Evolutionary conservation across 2,113 vertebrate genomes (phyloP).

Genomic region (Pseudonaja textilis): DNA sequence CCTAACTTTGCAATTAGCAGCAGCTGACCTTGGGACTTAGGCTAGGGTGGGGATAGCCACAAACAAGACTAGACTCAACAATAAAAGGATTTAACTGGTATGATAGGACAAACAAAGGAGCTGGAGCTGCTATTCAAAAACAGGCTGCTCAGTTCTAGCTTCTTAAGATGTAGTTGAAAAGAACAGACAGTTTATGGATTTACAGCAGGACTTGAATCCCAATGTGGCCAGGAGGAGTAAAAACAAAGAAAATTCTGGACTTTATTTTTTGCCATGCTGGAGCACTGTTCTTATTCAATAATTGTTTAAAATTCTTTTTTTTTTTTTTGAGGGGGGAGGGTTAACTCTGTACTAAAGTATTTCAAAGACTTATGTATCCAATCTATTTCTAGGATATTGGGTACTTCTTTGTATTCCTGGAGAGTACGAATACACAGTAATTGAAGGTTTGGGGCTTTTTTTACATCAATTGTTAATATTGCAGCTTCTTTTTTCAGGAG

Average conservation of each 20-base stretch:
- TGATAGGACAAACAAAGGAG: constrained; percentile 39
- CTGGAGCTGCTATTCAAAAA: constrained; percentile 1
- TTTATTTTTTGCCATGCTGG: not conserved
- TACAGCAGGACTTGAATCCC: not conserved
- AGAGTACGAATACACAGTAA: not conserved
- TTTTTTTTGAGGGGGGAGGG: not conserved
- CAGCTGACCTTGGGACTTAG: not conserved
- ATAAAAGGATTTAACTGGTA: not conserved
- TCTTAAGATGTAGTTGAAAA: not conserved
- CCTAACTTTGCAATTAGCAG: not conserved
- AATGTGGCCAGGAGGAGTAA: not conserved
- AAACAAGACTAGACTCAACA: not conserved
- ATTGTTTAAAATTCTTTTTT: not conserved
- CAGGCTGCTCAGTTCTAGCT: not conserved
- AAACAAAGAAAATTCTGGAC: not conserved
- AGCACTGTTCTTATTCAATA: not conserved
- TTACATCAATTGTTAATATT: not conserved
- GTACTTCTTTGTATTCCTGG: not conserved
- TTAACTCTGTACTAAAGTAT: not conserved
- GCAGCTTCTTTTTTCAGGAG: not conserved
- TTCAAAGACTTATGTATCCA: not conserved
- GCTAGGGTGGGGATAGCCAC: not conserved
- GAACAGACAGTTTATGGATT: too few relatives aligned
- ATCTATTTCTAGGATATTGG: not conserved
- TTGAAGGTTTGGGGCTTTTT: not conserved